phyloP scores from a whole-genome alignment of 2,113 vertebrate species.

The Benitochromis conjunctus region DNA sequence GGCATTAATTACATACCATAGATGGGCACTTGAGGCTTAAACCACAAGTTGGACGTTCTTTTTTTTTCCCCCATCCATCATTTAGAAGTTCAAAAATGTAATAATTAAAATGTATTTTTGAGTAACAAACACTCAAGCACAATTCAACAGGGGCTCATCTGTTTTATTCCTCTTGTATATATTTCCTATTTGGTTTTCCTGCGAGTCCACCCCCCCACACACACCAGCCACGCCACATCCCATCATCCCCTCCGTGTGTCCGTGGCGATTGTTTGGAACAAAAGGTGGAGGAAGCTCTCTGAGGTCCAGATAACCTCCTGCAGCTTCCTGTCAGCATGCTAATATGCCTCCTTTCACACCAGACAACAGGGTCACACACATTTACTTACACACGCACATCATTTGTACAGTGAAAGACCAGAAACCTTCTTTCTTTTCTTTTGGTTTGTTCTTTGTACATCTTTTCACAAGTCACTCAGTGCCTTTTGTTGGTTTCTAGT shows the following conservation, averaged over 20 bases:
- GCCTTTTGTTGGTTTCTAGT: background rate
- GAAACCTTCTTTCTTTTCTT: background rate
- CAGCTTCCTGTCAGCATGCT: conserved; percentile 36
- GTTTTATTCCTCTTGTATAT: background rate
- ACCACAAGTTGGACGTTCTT: background rate
- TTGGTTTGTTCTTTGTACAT: background rate
- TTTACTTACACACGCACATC: background rate
- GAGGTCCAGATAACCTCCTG: conserved; percentile 40
- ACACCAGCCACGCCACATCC: background rate
- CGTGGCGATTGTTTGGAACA: conserved; percentile 21
- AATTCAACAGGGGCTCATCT: background rate
- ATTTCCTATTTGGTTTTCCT: background rate
- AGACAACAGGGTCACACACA: background rate
- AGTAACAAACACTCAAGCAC: background rate
- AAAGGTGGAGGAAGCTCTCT: conserved; percentile 6
- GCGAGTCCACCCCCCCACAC: background rate
- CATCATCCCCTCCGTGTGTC: conserved; percentile 13
- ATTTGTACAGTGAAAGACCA: background rate
- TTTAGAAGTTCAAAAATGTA: background rate
- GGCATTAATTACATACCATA: background rate
- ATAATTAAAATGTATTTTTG: background rate
- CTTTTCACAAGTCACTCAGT: background rate
- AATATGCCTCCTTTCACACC: background rate
- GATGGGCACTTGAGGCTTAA: background rate
- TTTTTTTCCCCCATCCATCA: background rate